Evolutionary conservation across 2,888 invertebrate genomes (phyloP), one percentile per base, ranked within the genome.

Genomic region (Agrotis clavis): DNA sequence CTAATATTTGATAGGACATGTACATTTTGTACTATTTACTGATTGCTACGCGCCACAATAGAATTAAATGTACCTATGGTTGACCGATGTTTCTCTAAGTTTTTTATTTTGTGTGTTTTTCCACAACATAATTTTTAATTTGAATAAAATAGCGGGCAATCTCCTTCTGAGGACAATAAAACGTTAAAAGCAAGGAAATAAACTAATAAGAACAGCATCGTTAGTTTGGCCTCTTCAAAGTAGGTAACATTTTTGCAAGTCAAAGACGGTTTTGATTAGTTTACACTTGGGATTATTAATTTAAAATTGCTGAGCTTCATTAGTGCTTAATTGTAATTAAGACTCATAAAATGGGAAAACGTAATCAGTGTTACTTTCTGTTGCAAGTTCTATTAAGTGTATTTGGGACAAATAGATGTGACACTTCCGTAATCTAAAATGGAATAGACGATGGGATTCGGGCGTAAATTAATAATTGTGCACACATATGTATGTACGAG

Each of bases 51-150:
- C 62, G 61, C 68, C 73, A 71, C 73, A 69, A 82, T 78, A 71
- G 62, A 78, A 79, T 78, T 64, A 70, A 70, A 79, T 71, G 71
- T 69, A 68, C 47, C 25, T 66, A 61, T 7, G n/a, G 45, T 14
- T 1, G 11, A 50, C 5, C 18, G 3, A 25, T 1, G 82, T 21
- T 62, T 60, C 73, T 56, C 70, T 77, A 81, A 81, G 61, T 61
- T 71, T 50, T 9, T 25, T n/a, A n/a, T 25, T 62, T 21, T n/a
- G 4, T 4, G 4, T 48, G 7, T 30, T 47, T 48, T 3, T 30
- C n/a, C 7, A 50, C 18, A 64, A 18, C 30, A 16, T 6, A 14
- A 13, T 47, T 63, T 30, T 63, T 30, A 16, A 35, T 21, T 35
- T 14, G 0, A 48, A 65, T 5, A 13, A 35, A 48, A 48, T 0